Evolutionary conservation across 2,797 vertebrate species (phyloP).

Genomic region (Pitangus sulphuratus): DNA sequence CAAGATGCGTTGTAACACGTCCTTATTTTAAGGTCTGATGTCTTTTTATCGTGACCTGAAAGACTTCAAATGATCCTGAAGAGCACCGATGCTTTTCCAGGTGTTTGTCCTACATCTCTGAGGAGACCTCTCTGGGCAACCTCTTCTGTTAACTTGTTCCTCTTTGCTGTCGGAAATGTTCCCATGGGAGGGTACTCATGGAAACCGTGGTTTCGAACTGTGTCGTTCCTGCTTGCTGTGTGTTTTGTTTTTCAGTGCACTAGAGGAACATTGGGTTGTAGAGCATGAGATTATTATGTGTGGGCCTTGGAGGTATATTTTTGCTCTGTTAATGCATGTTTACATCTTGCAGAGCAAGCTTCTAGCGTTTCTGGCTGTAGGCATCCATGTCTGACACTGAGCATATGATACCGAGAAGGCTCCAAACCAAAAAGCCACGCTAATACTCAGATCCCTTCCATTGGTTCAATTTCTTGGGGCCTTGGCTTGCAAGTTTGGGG

Average conservation of each 20-base stretch:
- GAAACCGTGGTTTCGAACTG: background rate
- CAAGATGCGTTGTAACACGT: background rate
- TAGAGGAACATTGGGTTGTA: background rate
- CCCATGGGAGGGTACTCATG: background rate
- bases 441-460: background rate
- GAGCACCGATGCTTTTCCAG: background rate
- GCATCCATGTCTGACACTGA: fast-evolving
- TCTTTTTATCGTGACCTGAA: background rate
- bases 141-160: background rate
- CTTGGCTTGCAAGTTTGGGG: background rate
- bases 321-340: background rate
- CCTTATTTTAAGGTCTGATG: background rate
- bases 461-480: background rate
- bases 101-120: background rate
- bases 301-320: background rate
- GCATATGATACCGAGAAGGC: background rate
- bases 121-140: background rate
- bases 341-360: background rate
- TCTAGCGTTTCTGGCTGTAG: background rate
- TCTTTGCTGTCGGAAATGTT: background rate
- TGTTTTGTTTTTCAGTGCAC: background rate
- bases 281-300: background rate
- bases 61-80: background rate
- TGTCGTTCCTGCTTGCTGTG: background rate
- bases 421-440: background rate